Percentiles rank a stretch among this genome's conserved stretches.
Conservation (phyloP, 2,113 vertebrate species). For the Lamprotornis superbus region DNA sequence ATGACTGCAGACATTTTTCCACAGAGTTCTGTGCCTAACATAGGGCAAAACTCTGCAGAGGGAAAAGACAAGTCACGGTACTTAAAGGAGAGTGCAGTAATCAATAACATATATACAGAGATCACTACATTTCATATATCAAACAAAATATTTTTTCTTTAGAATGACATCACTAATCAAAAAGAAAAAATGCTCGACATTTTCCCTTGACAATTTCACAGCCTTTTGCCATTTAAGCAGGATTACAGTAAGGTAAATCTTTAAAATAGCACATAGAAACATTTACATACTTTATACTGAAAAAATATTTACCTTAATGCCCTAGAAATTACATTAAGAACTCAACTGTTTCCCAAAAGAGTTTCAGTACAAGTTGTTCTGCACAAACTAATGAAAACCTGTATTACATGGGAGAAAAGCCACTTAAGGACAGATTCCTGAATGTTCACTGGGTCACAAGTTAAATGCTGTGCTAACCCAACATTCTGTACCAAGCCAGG, state of each 20-base stretch:
- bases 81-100: neutral
- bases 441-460: neutral
- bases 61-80: neutral
- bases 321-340: neutral
- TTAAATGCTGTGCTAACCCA: neutral
- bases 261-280: neutral
- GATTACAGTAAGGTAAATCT: neutral
- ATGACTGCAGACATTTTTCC: neutral
- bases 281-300: neutral
- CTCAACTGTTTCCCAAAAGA: neutral
- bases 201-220: neutral
- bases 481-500: neutral
- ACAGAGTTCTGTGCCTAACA: neutral
- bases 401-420: neutral
- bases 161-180: neutral
- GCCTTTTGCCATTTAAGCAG: neutral
- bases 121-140: neutral
- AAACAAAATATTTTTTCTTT: neutral
- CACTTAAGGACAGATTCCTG: neutral
- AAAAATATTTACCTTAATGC: neutral
- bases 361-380: neutral
- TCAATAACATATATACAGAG: neutral
- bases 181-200: neutral
- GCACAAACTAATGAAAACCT: neutral
- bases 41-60: neutral